Conservation (phyloP, 1,140 invertebrate genomes). For the Polypedilum vanderplanki region DNA sequence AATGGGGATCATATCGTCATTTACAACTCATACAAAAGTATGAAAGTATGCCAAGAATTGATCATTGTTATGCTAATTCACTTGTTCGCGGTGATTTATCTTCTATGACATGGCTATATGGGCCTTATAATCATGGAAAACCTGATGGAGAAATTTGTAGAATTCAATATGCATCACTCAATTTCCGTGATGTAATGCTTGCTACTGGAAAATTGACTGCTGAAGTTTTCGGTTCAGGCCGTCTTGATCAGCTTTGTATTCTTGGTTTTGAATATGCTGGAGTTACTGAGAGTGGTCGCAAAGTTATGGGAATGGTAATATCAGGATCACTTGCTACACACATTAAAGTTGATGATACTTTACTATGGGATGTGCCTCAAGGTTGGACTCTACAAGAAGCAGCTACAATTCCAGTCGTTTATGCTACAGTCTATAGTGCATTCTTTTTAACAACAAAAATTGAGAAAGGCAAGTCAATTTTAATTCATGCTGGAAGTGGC, state of each 20-base stretch:
- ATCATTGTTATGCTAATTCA: constrained; percentile 73
- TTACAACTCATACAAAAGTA: constrained; percentile 45
- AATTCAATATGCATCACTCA: constrained; percentile 60
- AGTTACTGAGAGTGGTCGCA: constrained; percentile 50
- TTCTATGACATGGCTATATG: constrained; percentile 75
- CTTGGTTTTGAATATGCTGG: constrained; percentile 73
- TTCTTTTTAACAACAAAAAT: constrained; percentile 60
- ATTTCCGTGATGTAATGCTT: constrained; percentile 74
- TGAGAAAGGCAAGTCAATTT: constrained; percentile 58
- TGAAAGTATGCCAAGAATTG: constrained; percentile 34
- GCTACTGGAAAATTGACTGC: constrained; percentile 62
- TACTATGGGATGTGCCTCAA: constrained; percentile 73
- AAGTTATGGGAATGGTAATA: constrained; percentile 62
- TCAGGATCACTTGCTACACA: constrained; percentile 55
- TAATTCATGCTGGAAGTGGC: constrained; percentile 84
- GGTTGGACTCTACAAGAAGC: constrained; percentile 80
- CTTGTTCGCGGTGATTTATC: constrained; percentile 75
- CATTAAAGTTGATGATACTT: constrained; percentile 49
- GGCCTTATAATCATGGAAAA: constrained; percentile 44
- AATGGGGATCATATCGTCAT: constrained; percentile 77
- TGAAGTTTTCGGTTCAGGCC: constrained; percentile 51
- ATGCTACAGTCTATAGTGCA: constrained; percentile 77
- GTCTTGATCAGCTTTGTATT: constrained; percentile 55
- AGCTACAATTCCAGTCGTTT: constrained; percentile 79
- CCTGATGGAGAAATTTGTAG: constrained; percentile 45